Conservation (phyloP, 2,113 vertebrate genomes). For the Myodes glareolus region DNA sequence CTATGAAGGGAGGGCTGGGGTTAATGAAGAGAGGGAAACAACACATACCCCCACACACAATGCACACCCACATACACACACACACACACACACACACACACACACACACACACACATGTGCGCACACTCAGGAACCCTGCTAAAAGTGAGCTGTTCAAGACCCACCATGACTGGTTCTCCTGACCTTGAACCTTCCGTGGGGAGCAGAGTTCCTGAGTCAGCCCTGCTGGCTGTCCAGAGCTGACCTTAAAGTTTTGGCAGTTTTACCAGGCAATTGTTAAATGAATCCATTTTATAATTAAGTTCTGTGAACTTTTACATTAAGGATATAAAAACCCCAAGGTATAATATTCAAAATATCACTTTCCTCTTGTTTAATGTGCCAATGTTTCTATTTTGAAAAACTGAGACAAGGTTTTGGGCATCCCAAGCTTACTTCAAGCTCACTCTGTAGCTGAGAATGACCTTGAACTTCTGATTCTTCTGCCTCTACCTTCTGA, state of each 20-base stretch:
- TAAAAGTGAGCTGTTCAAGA: background rate
- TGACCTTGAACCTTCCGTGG: accelerated
- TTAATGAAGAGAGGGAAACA: background rate
- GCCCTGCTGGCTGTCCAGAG: background rate
- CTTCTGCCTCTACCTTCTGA: background rate
- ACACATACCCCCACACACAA: too few species aligned
- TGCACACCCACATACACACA: too few species aligned
- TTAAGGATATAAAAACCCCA: background rate
- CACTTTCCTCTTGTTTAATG: background rate
- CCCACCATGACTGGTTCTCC: too few species aligned
- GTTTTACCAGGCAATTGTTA: background rate
- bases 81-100: background rate
- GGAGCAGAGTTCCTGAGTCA: background rate
- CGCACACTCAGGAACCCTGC: background rate
- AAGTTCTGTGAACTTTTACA: background rate
- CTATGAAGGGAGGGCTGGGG: background rate
- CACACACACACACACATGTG: background rate
- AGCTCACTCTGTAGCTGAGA: background rate
- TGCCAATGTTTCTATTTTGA: background rate
- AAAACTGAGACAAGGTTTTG: background rate
- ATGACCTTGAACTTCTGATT: background rate
- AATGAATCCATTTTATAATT: background rate
- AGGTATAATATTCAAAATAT: background rate
- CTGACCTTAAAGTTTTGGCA: background rate
- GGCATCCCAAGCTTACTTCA: background rate